Evolutionary conservation across 2,797 vertebrate genomes (phyloP).

Genomic region (Vultur gryphus): DNA sequence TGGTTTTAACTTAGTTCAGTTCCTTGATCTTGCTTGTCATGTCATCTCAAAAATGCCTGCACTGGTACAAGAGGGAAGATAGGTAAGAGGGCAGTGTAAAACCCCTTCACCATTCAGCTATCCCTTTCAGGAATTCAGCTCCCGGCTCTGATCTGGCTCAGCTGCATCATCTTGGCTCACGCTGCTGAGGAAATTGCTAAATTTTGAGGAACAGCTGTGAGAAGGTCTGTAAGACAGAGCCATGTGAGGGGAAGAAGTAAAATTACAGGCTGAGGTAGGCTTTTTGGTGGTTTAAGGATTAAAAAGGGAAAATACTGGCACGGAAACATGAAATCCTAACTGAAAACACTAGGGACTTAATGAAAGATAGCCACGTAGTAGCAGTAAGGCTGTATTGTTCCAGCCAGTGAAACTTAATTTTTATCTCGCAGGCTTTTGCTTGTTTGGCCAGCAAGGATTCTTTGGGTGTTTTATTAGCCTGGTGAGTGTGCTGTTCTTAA

Average conservation of each 20-base stretch:
- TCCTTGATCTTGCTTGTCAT: fast-evolving
- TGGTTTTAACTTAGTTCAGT: background rate
- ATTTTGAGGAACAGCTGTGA: background rate
- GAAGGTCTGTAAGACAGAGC: background rate
- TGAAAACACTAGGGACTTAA: background rate
- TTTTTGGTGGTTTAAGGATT: background rate
- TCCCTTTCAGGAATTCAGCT: background rate
- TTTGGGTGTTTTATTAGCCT: background rate
- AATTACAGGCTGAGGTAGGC: background rate
- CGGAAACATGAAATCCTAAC: background rate
- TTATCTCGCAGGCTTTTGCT: background rate
- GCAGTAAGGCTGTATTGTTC: background rate
- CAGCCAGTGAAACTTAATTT: background rate
- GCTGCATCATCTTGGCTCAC: background rate
- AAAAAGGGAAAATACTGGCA: fast-evolving
- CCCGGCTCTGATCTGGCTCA: background rate
- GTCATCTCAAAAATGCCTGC: background rate
- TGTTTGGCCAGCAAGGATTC: background rate
- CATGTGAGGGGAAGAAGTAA: background rate
- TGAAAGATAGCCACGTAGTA: fast-evolving
- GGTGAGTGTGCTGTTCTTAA: background rate
- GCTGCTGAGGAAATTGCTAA: background rate
- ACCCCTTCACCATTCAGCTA: fast-evolving
- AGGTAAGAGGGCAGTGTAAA: fast-evolving
- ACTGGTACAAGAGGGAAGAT: fast-evolving